Evolutionary conservation across 2,888 invertebrate genomes (phyloP).

Genomic region (Onthophagus sagittarius): DNA sequence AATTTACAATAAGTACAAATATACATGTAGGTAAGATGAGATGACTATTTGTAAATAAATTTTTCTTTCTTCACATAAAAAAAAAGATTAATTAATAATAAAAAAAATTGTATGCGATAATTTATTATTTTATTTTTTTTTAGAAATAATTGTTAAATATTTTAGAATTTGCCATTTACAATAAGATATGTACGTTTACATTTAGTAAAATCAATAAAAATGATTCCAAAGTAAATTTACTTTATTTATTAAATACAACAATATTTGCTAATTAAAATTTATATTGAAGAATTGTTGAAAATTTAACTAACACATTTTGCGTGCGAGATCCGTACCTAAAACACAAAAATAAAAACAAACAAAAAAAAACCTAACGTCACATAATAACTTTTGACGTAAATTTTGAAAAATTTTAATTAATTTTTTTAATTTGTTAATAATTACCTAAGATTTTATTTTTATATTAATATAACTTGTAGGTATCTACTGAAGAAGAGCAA

Average conservation of each 20-base stretch:
- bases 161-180: background rate
- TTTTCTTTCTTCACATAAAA: background rate
- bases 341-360: no score
- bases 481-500: no score
- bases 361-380: no score
- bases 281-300: no score
- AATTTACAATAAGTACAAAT: background rate
- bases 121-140: background rate
- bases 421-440: no score
- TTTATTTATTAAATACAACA: background rate
- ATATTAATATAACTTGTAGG: no score
- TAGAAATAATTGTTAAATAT: background rate
- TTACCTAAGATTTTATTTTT: no score
- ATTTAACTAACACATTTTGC: background rate
- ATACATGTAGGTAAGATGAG: background rate
- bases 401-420: no score
- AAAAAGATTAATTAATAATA: background rate
- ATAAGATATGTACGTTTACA: background rate
- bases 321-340: no score
- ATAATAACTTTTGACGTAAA: no score
- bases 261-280: no score
- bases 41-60: background rate
- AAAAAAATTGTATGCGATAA: background rate
- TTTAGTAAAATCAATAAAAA: slow-evolving; percentile 9
- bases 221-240: background rate